Conservation (phyloP, 2,113 vertebrate species). For the Cyanoramphus novaezelandiae region DNA sequence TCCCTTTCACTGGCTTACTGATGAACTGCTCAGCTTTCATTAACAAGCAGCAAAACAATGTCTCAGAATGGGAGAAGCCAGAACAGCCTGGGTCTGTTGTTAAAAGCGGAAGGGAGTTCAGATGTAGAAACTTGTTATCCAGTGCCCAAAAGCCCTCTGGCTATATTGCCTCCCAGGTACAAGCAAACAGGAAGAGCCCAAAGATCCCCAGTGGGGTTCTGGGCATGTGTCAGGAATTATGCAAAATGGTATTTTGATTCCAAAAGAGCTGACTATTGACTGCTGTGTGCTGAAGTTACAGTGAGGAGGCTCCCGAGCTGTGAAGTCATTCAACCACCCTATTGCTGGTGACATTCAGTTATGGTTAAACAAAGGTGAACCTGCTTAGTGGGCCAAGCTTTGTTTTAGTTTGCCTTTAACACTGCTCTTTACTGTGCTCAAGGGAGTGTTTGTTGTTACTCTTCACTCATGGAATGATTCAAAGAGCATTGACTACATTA, state of each 20-base stretch:
- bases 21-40: neutral
- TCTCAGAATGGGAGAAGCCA: neutral
- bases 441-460: neutral
- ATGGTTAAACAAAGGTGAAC: neutral
- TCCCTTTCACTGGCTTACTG: neutral
- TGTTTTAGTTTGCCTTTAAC: neutral
- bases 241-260: neutral
- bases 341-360: neutral
- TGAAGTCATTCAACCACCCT: neutral
- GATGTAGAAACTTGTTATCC: neutral
- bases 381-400: neutral
- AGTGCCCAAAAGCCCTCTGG: accelerated
- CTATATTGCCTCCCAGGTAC: neutral
- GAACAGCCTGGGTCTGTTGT: neutral
- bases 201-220: neutral
- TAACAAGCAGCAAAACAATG: neutral
- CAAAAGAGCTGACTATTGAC: neutral
- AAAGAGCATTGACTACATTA: neutral
- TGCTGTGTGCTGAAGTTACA: neutral
- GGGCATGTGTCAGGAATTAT: neutral
- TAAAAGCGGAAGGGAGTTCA: neutral
- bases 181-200: neutral
- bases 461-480: neutral
- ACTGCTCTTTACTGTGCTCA: neutral
- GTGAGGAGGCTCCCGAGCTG: neutral